Conservation (phyloP, 1,140 invertebrate species). For the Carposina sasakii region DNA sequence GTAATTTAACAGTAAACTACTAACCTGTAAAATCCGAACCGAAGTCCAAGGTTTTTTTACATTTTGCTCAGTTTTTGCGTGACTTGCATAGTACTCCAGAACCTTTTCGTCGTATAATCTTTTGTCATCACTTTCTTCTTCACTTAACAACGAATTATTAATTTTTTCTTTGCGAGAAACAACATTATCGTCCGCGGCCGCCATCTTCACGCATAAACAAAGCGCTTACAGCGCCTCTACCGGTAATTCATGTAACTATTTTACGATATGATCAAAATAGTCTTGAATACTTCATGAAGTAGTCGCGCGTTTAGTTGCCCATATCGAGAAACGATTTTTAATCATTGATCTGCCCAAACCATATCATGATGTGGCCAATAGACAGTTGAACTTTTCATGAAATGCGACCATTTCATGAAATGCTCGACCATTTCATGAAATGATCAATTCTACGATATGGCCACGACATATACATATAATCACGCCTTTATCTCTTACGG, state of each 20-base stretch:
- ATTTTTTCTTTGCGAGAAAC: not conserved
- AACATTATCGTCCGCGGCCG: not conserved
- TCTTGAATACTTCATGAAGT: not conserved
- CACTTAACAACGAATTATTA: not conserved
- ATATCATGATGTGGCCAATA: conserved; percentile 1
- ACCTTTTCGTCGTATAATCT: not conserved
- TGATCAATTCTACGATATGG: too few species aligned
- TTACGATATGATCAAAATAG: not conserved
- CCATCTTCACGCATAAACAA: not conserved
- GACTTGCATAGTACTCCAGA: not conserved
- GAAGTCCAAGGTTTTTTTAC: not conserved
- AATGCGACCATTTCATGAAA: too few species aligned
- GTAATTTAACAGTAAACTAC: not conserved
- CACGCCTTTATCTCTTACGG: too few species aligned
- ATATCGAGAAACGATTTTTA: not conserved
- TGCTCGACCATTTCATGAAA: too few species aligned
- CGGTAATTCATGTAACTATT: not conserved
- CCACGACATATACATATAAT: too few species aligned
- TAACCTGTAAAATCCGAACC: not conserved
- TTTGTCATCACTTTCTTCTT: not conserved
- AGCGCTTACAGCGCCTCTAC: not conserved
- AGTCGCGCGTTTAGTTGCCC: not conserved
- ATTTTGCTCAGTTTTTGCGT: not conserved
- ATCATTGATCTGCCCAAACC: not conserved
- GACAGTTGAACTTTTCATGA: not conserved